These are phyloP conservation scores for Tribolium freemani DNA, from an alignment of 2,888 invertebrate species.

Conservation along the genomic window DNA sequence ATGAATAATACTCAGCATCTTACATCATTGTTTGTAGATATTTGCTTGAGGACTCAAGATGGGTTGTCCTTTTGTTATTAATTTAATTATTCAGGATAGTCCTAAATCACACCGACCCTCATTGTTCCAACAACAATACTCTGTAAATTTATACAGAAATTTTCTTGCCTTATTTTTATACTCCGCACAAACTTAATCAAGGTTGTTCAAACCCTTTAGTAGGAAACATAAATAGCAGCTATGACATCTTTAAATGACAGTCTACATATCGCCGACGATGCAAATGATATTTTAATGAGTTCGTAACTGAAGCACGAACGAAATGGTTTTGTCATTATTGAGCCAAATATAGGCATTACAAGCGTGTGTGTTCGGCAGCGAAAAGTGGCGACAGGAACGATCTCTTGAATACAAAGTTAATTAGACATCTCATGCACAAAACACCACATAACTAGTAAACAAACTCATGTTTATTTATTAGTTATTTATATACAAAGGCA, in stretches of 20 bases:
- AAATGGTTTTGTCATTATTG: conserved; percentile 22
- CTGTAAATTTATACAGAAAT: conserved; percentile 19
- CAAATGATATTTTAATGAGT: conserved; percentile 38
- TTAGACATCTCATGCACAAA: background rate
- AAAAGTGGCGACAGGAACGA: background rate
- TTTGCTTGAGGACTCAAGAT: conserved; percentile 45
- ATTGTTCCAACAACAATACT: conserved; percentile 40
- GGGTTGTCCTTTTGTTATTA: conserved; percentile 50
- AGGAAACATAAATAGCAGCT: conserved; percentile 5
- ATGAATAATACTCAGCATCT: conserved; percentile 48
- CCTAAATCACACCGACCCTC: conserved; percentile 49
- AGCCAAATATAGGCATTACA: conserved; percentile 15
- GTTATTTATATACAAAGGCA: too few relatives aligned
- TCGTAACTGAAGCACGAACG: conserved; percentile 24
- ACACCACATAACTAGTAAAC: too few relatives aligned
- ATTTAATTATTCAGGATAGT: conserved; percentile 54
- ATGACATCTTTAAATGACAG: conserved; percentile 25
- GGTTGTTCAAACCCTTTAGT: conserved; percentile 1
- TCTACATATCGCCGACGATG: conserved; percentile 20
- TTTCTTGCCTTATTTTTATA: conserved; percentile 13
- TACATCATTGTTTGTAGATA: conserved; percentile 50
- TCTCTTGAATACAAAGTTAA: background rate
- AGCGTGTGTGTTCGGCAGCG: conserved; percentile 3
- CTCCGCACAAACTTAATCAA: background rate
- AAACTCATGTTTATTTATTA: too few relatives aligned